phyloP scores from a whole-genome alignment of 2,888 invertebrate species.

The Nasonia oneida region DNA sequence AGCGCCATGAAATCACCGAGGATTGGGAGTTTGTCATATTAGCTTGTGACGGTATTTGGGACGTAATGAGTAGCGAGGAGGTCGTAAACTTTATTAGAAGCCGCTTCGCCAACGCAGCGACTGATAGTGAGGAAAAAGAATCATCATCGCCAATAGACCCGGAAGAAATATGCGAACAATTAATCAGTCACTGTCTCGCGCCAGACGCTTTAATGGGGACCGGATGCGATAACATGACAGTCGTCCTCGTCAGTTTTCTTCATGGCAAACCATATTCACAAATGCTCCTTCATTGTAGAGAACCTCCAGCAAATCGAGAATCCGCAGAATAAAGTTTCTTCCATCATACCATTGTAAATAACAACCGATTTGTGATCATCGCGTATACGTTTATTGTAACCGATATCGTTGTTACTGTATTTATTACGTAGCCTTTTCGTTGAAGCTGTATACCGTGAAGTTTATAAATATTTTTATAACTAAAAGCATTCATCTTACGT shows the following conservation, averaged over 20 bases:
- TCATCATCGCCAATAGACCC: conserved; percentile 87
- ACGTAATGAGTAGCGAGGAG: conserved; percentile 97
- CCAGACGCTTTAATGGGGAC: conserved; percentile 98
- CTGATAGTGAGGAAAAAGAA: conserved; percentile 65
- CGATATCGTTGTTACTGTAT: conserved; percentile 65
- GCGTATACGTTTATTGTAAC: conserved; percentile 61
- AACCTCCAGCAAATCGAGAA: conserved; percentile 51
- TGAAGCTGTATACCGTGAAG: conserved; percentile 66
- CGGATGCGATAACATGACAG: conserved; percentile 99
- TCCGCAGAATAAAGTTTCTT: conserved; percentile 47
- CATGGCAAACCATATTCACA: conserved; percentile 81
- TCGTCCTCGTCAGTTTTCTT: conserved; percentile 91
- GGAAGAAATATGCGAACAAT: conserved; percentile 96
- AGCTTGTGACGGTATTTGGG: conserved; percentile 99
- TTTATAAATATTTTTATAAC: conserved; percentile 71
- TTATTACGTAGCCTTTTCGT: conserved; percentile 66
- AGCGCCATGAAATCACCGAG: conserved; percentile 88
- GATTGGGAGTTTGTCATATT: conserved; percentile 98
- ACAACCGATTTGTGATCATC: conserved; percentile 59
- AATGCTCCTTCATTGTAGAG: conserved; percentile 53
- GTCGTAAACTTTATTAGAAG: conserved; percentile 94
- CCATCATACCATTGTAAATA: conserved; percentile 57
- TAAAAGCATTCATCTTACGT: conserved; percentile 59
- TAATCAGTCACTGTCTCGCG: conserved; percentile 96
- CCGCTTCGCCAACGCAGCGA: conserved; percentile 81